Evolutionary conservation across 2,113 vertebrate genomes (phyloP).

Genomic region (Melanerpes formicivorus): DNA sequence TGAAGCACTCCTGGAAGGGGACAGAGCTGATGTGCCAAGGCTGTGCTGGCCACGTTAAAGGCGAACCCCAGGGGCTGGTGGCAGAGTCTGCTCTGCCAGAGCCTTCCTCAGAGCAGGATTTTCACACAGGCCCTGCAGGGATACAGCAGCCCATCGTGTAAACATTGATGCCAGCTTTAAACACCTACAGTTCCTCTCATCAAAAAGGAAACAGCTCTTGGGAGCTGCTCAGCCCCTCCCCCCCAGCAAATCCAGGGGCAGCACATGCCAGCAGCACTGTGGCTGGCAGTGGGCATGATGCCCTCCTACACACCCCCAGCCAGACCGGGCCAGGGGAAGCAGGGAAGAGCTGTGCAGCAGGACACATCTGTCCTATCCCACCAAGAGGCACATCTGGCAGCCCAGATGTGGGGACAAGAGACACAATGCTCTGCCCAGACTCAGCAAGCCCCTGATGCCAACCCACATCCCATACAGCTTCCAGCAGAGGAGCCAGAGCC

Average conservation of each 20-base stretch:
- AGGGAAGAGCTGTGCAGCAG: background rate
- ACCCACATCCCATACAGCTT: fast-evolving
- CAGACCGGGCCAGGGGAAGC: fast-evolving
- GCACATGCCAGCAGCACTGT: fast-evolving
- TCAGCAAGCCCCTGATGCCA: fast-evolving
- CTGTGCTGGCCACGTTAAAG: fast-evolving
- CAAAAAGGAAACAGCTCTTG: background rate
- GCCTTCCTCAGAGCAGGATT: background rate
- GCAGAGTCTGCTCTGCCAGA: background rate
- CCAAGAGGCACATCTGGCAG: background rate
- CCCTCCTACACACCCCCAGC: fast-evolving
- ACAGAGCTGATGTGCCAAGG: background rate
- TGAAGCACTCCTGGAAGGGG: fast-evolving
- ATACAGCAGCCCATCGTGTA: background rate
- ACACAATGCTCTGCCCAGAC: background rate
- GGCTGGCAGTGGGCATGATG: fast-evolving
- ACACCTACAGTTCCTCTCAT: fast-evolving
- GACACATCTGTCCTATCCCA: background rate
- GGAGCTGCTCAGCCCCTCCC: background rate
- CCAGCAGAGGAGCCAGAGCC: background rate
- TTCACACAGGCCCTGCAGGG: background rate
- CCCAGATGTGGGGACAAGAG: background rate
- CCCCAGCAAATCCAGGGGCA: background rate
- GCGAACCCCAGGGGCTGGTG: background rate
- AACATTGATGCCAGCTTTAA: background rate